Evolutionary conservation across 2,113 vertebrate species (phyloP).

Genomic region (Typhlomys cinereus): DNA sequence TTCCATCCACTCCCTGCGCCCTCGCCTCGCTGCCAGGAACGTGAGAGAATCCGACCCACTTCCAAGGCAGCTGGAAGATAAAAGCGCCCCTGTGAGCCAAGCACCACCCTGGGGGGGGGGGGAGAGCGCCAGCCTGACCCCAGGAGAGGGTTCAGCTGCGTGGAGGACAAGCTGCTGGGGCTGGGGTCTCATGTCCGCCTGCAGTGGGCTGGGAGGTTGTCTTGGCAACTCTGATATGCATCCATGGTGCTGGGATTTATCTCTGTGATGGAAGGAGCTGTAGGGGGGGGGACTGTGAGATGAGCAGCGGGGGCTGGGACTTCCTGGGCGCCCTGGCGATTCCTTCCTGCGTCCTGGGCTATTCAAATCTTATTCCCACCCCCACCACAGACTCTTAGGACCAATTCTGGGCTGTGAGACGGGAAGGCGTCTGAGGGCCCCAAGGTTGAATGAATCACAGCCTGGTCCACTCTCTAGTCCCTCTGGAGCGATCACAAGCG

Average conservation of each 20-base stretch:
- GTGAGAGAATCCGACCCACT: not conserved
- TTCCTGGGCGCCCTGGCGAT: not conserved
- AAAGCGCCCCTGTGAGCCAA: not conserved
- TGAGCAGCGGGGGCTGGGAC: not conserved
- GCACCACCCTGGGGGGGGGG: not conserved
- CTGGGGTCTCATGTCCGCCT: not conserved
- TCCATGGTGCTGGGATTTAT: not conserved
- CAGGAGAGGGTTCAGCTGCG: not conserved
- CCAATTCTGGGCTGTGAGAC: not conserved
- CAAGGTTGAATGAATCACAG: not conserved
- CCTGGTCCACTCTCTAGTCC: not conserved
- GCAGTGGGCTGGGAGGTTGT: not conserved
- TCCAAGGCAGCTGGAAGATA: not conserved
- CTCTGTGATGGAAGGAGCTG: slow-evolving; percentile 1
- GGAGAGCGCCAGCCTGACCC: not conserved
- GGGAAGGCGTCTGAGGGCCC: not conserved
- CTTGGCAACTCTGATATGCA: slow-evolving; percentile 37
- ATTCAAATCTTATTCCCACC: no score
- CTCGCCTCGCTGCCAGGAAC: not conserved
- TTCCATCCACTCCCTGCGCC: not conserved
- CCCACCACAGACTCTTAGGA: no score
- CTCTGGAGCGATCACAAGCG: not conserved
- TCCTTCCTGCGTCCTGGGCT: not conserved
- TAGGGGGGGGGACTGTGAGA: no score
- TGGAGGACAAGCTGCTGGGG: not conserved